Evolutionary conservation across 2,113 vertebrate genomes (phyloP), one percentile per base, ranked within the genome.

Genomic region (Tragulus kanchil): DNA sequence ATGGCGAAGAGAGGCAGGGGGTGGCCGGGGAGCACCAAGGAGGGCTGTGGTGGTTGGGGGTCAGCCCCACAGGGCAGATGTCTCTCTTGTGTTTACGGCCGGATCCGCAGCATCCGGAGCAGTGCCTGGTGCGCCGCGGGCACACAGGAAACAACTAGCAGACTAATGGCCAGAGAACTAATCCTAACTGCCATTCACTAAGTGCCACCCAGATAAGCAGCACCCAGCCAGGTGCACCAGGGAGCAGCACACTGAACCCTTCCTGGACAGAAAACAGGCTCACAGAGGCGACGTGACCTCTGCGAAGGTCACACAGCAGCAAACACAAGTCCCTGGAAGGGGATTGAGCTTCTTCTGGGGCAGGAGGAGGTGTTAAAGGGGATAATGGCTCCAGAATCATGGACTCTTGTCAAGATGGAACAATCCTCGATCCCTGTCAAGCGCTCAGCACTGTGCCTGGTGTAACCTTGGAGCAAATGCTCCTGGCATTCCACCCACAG

Each of bases 371-470:
- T 8, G 52, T 28, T 21, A 90, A 12, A 1, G 17, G 17, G 8
- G n/a, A 16, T n/a, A n/a, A 56, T 0, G 8, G 71, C 45, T 61
- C 21, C 11, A 15, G 25, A 59, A n/a, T 58, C 67, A 15, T 3
- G 17, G 50, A 56, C 78, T 48, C 13, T 58, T 13, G 15, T 36
- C 64, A 71, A 62, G 56, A 48, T 36, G 13, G 52, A 62, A 61
- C 10, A 8, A 52, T 56, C 3, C 1, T 19, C 1, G 58, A 75
- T 11, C 14, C 2, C 1, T 5, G 8, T 14, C 28, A 59, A 42
- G 85, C 0, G 0, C 12, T n/a, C 10, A 28, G 28, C 50, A 19
- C 0, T 1, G n/a, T 50, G 42, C 25, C 62, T 1, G 8, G 36
- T 6, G 4, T 17, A 36, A 16, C 48, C 79, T 6, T 3, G 25